Evolutionary conservation across 1,140 invertebrate species (phyloP).

Genomic region (Drosophila ficusphila): DNA sequence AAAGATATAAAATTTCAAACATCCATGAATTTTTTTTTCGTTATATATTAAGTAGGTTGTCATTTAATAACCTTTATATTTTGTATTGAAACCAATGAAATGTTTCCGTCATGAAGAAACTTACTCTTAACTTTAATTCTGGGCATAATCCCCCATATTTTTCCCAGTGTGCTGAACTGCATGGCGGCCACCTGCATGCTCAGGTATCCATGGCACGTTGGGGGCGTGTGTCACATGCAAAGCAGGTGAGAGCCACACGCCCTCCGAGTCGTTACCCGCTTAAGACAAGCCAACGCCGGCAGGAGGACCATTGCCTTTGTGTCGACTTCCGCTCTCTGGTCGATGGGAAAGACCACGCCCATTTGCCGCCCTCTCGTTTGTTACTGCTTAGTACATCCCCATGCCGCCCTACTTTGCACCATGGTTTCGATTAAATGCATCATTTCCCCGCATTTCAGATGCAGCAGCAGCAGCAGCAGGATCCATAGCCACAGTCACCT

Average conservation of each 20-base stretch:
- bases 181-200: conserved; percentile 14
- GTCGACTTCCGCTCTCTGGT: conserved; percentile 36
- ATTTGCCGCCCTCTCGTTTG: conserved; percentile 21
- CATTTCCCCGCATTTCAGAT: conserved; percentile 71
- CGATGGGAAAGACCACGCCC: conserved; percentile 15
- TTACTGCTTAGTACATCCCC: neutral
- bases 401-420: neutral
- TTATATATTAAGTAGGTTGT: too few species aligned
- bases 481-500: conserved; percentile 13
- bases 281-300: conserved; percentile 54
- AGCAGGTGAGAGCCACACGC: conserved; percentile 55
- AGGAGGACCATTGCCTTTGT: conserved; percentile 41
- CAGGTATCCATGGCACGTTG: conserved; percentile 72
- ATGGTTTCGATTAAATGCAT: conserved; percentile 73
- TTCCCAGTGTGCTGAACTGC: conserved; percentile 21
- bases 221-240: conserved; percentile 69
- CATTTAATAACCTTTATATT: too few species aligned
- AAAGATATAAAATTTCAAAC: too few species aligned
- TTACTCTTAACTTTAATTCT: too few species aligned
- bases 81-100: too few species aligned
- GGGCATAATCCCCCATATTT: neutral
- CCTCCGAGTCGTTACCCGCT: conserved; percentile 38
- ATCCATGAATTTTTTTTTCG: too few species aligned
- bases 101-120: too few species aligned
- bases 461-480: conserved; percentile 27